phyloP scores from a whole-genome alignment of 2,888 invertebrate species.

The Synanthedon formicaeformis region DNA sequence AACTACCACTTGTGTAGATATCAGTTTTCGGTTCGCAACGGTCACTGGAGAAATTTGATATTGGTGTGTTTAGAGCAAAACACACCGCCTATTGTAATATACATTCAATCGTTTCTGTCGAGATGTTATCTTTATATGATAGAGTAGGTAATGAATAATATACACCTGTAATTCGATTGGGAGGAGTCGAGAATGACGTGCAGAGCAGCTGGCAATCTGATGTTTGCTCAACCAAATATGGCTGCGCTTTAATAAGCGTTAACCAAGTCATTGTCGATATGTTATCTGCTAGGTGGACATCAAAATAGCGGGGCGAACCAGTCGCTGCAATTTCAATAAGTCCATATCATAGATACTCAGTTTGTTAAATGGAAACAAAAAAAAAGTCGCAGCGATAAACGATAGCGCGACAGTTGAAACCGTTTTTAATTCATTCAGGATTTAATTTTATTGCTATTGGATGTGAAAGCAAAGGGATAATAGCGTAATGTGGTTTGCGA shows the following conservation, averaged over 20 bases:
- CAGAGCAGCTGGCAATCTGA: constrained; percentile 42
- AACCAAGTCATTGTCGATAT: background rate
- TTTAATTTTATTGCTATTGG: background rate
- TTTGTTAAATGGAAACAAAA: background rate
- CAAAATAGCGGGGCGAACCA: background rate
- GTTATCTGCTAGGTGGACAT: background rate
- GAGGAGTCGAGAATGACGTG: constrained; percentile 38
- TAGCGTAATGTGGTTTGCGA: constrained; percentile 34
- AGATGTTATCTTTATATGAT: constrained; percentile 58
- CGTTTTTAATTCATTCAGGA: no score
- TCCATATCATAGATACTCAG: no score
- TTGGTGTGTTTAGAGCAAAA: constrained; percentile 47
- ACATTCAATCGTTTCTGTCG: constrained; percentile 53
- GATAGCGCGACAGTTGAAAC: no score
- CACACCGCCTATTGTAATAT: constrained; percentile 50
- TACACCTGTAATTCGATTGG: constrained; percentile 45
- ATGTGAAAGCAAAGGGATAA: constrained; percentile 10
- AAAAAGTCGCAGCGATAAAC: background rate
- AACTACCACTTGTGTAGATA: constrained; percentile 33
- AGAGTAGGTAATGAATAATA: constrained; percentile 60
- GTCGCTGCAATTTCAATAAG: background rate
- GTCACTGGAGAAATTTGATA: constrained; percentile 29
- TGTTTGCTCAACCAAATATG: constrained; percentile 18
- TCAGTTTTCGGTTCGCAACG: constrained; percentile 18
- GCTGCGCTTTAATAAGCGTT: background rate